Evolutionary conservation across 1,140 invertebrate genomes (phyloP).

Genomic region (Zaprionus africanus): DNA sequence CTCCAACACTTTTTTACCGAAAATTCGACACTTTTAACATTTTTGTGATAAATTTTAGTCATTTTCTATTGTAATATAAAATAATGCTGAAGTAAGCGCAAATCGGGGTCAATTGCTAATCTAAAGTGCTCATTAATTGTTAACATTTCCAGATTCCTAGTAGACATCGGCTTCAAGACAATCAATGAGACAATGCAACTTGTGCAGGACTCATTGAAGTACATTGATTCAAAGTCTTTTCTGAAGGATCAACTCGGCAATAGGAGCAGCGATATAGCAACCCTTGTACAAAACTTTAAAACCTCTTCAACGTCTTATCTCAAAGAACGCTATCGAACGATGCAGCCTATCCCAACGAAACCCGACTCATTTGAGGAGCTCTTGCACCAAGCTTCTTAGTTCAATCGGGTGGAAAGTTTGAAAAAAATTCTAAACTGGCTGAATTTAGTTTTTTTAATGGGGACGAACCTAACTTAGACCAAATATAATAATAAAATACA

Average conservation of each 20-base stretch:
- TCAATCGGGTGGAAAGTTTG: no score
- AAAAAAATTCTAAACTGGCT: no score
- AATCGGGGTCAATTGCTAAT: background rate
- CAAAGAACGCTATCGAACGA: background rate
- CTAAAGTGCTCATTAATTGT: background rate
- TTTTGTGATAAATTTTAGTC: background rate
- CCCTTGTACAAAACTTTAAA: background rate
- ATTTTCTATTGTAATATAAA: background rate
- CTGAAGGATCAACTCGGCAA: no score
- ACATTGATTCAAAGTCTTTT: no score
- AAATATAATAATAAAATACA: background rate
- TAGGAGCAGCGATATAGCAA: background rate
- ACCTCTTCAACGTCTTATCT: background rate
- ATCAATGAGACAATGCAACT: background rate
- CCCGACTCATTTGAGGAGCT: background rate
- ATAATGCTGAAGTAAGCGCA: background rate
- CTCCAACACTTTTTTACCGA: no score
- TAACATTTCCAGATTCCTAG: background rate
- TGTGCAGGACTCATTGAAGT: background rate
- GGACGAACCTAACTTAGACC: no score
- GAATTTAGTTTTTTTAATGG: no score
- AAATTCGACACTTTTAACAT: background rate
- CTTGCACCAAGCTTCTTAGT: background rate
- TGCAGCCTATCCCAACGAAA: background rate
- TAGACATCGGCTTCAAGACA: background rate